Evolutionary conservation across 2,888 invertebrate species (phyloP).

Genomic region (Amitus sp.): DNA sequence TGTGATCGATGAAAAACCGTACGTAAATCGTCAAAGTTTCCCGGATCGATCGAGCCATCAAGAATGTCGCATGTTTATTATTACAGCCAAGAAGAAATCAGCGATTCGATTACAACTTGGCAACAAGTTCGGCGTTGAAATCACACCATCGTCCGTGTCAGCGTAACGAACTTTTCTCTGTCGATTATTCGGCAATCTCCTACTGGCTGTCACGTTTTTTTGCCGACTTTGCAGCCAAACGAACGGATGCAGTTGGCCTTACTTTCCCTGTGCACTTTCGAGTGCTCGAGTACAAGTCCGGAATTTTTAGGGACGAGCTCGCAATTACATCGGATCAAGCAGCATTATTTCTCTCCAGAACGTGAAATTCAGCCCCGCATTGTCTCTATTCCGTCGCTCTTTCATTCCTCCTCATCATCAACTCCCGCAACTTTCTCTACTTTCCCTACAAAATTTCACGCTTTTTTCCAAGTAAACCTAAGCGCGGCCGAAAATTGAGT

Average conservation of each 20-base stretch:
- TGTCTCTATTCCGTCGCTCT: constrained; percentile 6
- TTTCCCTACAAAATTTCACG: too few species aligned
- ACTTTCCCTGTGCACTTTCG: too few species aligned
- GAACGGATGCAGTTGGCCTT: too few species aligned
- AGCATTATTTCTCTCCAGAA: constrained; percentile 61
- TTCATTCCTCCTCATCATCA: constrained; percentile 26
- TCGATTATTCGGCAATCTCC: neutral
- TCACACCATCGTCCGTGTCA: neutral
- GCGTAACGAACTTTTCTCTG: constrained; percentile 1
- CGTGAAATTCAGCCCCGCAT: too few species aligned
- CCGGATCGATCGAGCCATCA: too few species aligned
- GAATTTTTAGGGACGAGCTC: constrained; percentile 35
- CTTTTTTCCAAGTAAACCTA: too few species aligned
- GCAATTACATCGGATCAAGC: constrained; percentile 64
- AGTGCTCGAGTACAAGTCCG: too few species aligned
- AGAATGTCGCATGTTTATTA: neutral
- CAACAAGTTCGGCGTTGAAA: neutral
- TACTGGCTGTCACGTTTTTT: too few species aligned
- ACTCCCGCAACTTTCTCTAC: constrained; percentile 22
- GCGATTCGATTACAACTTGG: constrained; percentile 15
- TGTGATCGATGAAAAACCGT: too few species aligned
- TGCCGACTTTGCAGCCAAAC: too few species aligned
- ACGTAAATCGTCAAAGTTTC: too few species aligned
- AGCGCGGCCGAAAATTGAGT: too few species aligned
- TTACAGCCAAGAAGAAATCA: constrained; percentile 33